Conservation (phyloP, 2,888 invertebrate genomes). For the Chaetogeoica ovagalla region DNA sequence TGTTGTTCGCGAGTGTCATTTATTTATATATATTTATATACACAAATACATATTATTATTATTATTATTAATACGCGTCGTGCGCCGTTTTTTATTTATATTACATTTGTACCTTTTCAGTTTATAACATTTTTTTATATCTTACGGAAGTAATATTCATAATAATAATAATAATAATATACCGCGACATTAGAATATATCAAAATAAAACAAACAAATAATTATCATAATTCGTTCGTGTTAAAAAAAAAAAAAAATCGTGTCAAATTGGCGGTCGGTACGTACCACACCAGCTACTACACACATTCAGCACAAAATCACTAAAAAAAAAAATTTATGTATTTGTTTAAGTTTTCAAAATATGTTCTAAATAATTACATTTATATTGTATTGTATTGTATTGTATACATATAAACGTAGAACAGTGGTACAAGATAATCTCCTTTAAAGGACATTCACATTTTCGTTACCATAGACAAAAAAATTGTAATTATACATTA, state of each 20-base stretch:
- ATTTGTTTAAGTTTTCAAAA: not conserved
- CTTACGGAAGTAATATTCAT: no score
- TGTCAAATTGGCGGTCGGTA: conserved; percentile 46
- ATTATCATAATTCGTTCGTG: not conserved
- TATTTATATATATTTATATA: no score
- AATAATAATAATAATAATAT: not conserved
- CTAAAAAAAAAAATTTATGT: not conserved
- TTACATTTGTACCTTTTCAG: no score
- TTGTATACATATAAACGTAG: no score
- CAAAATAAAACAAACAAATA: not conserved
- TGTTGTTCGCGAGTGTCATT: no score
- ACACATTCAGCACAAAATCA: conserved; percentile 2
- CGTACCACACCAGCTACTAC: not conserved
- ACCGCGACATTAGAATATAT: not conserved
- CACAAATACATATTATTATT: not conserved
- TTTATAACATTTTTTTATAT: no score
- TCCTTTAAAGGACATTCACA: no score
- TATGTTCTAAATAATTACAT: no score
- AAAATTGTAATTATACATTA: no score
- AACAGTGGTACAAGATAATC: no score
- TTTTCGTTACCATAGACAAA: no score
- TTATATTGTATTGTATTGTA: no score
- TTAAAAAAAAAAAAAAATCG: conserved; percentile 11
- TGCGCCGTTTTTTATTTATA: not conserved
- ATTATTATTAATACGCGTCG: not conserved